phyloP scores from a whole-genome alignment of 2,888 invertebrate genomes.

The Erebia epiphron region DNA sequence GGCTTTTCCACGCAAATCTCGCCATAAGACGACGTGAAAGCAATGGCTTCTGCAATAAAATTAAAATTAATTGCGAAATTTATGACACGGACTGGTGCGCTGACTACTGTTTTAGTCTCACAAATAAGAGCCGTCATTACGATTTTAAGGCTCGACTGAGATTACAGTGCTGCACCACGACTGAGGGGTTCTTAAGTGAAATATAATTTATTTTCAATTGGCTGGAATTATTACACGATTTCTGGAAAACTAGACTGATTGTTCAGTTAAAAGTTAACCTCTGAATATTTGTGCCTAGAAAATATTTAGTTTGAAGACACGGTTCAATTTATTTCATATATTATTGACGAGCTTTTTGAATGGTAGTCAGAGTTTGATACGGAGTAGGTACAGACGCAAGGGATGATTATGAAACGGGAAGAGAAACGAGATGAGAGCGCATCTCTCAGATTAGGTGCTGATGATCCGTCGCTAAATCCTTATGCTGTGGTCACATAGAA shows the following conservation, averaged over 20 bases:
- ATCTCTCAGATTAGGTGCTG: background rate
- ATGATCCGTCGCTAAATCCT: background rate
- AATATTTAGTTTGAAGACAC: too few relatives aligned
- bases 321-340: too few relatives aligned
- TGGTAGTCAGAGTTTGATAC: too few relatives aligned
- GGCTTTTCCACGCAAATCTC: conserved; percentile 73
- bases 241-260: background rate
- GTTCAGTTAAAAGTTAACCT: background rate
- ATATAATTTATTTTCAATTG: conserved; percentile 3
- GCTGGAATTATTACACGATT: background rate
- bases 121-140: conserved; percentile 67
- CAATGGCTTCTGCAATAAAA: conserved; percentile 68
- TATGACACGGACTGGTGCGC: conserved; percentile 56
- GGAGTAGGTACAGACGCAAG: background rate
- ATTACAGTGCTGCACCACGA: conserved; percentile 28
- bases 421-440: background rate
- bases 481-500: background rate
- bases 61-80: conserved; percentile 73
- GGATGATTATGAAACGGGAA: background rate
- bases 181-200: conserved; percentile 6
- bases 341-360: too few relatives aligned
- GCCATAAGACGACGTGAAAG: conserved; percentile 72
- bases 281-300: background rate
- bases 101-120: conserved; percentile 63
- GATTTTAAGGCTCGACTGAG: conserved; percentile 49